Evolutionary conservation across 2,113 vertebrate genomes (phyloP).

Genomic region (Xerus inauris): DNA sequence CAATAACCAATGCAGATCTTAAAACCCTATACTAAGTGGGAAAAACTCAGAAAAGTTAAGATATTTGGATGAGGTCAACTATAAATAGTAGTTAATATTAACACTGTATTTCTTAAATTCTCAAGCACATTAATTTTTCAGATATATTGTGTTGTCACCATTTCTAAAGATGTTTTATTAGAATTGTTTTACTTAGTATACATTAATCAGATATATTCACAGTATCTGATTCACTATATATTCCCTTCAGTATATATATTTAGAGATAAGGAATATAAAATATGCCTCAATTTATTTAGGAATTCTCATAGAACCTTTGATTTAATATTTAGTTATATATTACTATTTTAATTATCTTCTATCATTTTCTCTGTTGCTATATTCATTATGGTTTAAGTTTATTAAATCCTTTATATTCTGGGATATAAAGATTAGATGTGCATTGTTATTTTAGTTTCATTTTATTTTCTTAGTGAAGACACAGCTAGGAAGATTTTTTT

Average conservation of each 20-base stretch:
- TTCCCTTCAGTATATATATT: not conserved
- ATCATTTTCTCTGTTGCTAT: not conserved
- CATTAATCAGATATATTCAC: not conserved
- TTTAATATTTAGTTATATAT: not conserved
- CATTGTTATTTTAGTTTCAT: slow-evolving; percentile 1
- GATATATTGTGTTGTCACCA: not conserved
- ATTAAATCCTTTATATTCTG: not conserved
- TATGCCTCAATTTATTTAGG: not conserved
- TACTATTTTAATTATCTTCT: not conserved
- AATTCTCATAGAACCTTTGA: not conserved
- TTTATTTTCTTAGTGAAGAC: slow-evolving; percentile 41
- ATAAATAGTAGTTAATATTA: not conserved
- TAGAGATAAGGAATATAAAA: not conserved
- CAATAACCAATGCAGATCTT: not conserved
- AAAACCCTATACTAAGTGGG: not conserved
- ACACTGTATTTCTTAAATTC: not conserved
- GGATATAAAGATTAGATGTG: not conserved
- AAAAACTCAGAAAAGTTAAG: not conserved
- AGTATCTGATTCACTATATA: too few species aligned
- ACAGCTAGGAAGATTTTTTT: not conserved
- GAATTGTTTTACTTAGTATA: not conserved
- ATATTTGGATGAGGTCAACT: not conserved
- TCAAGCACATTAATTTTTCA: not conserved
- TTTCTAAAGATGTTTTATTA: not conserved
- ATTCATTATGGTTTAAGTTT: not conserved